Conservation (phyloP, 2,888 invertebrate species). For the Megaustenia siamemsis region DNA sequence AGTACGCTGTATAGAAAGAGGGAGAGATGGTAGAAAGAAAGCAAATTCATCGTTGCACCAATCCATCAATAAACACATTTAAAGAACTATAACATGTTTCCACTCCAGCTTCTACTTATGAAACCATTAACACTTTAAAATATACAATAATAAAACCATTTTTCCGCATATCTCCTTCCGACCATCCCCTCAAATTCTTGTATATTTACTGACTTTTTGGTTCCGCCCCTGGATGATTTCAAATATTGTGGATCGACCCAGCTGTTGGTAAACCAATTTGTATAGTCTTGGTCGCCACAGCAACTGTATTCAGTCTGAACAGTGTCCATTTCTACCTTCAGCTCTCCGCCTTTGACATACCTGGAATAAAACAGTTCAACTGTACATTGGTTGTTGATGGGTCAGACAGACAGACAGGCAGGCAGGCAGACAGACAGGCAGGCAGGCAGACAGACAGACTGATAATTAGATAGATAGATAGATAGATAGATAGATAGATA, state of each 20-base stretch:
- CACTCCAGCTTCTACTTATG: too few species aligned
- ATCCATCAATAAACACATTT: too few species aligned
- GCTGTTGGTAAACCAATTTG: constrained; percentile 74
- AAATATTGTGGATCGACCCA: constrained; percentile 70
- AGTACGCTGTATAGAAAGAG: too few species aligned
- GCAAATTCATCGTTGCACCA: too few species aligned
- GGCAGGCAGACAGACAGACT: background rate
- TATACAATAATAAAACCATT: too few species aligned
- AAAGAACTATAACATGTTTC: too few species aligned
- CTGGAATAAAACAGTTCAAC: too few species aligned
- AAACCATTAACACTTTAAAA: too few species aligned
- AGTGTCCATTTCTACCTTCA: constrained; percentile 72
- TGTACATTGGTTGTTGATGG: too few species aligned
- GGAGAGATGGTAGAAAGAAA: too few species aligned
- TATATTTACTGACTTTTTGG: constrained; percentile 30
- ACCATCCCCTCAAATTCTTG: background rate
- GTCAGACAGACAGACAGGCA: background rate
- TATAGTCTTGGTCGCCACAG: constrained; percentile 74
- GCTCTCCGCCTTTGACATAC: constrained; percentile 64
- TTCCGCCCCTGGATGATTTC: constrained; percentile 18
- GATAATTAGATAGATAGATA: background rate
- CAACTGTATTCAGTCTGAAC: constrained; percentile 74
- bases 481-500: constrained; percentile 1
- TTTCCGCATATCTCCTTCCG: too few species aligned
- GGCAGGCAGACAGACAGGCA: background rate